A percentile compares a stretch with the other conserved stretches of the same genome.
These are phyloP conservation scores for Drosophila pectinifera DNA, from an alignment of 1,140 invertebrate genomes.

Conservation along the genomic window DNA sequence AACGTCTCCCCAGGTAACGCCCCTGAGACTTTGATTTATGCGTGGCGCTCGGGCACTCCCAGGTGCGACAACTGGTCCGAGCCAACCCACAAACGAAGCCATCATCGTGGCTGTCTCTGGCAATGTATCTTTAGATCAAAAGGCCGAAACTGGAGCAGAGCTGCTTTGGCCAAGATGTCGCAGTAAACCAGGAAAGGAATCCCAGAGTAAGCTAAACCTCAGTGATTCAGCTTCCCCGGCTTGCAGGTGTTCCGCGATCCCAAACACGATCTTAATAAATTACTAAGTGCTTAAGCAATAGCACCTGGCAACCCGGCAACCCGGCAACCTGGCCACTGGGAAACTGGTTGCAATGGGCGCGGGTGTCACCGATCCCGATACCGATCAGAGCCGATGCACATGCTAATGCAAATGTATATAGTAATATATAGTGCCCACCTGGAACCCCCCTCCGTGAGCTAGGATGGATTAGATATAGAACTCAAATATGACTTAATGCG, in stretches of 20 bases:
- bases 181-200: neutral
- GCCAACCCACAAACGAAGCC: slow-evolving; percentile 20
- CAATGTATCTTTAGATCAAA: too few relatives aligned
- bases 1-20: slow-evolving; percentile 11
- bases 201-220: slow-evolving; percentile 1
- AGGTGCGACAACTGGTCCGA: neutral
- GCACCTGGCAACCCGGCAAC: slow-evolving; percentile 49
- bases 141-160: slow-evolving; percentile 1
- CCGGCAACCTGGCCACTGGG: slow-evolving; percentile 43
- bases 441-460: too few relatives aligned
- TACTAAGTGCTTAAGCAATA: neutral
- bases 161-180: too few relatives aligned
- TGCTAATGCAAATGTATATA: slow-evolving; percentile 30
- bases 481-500: slow-evolving; percentile 2
- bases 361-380: slow-evolving; percentile 2
- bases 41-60: neutral
- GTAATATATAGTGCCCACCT: too few relatives aligned
- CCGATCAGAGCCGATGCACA: slow-evolving; percentile 7
- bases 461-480: slow-evolving; percentile 8
- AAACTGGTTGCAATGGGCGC: slow-evolving; percentile 1
- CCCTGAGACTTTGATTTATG: slow-evolving; percentile 23
- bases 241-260: slow-evolving; percentile 22
- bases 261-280: slow-evolving; percentile 8
- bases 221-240: slow-evolving; percentile 4
- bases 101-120: too few relatives aligned